Evolutionary conservation across 2,797 vertebrate species (phyloP), one percentile per base, ranked within the genome.

Genomic region (Cottoperca gobio): DNA sequence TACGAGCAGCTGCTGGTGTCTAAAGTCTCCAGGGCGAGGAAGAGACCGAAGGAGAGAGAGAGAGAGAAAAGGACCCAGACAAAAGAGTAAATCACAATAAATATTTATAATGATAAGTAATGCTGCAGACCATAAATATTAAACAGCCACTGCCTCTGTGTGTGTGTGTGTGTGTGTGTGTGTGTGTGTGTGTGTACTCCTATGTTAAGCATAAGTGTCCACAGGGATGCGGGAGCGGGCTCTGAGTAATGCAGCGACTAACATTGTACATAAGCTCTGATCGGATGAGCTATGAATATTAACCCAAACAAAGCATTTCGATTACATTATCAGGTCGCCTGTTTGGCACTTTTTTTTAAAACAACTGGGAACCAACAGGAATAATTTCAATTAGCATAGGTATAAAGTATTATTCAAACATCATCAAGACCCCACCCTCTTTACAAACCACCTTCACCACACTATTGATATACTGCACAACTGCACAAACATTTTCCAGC

Each of bases 101-200:
- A 95, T 95, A 95, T 94, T 94, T 93, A 94, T 93, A 90, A 92
- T 91, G 83, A 94, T 92, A 92, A 94, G 91, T 91, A 93, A 90
- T 81, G 87, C 86, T 79, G 79, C 84, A 81, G 54, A 75, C 77
- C 87, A 94, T 92, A 90, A 93, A 93, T 94, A 94, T 93, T 92
- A 92, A 94, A 93, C 79, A 91, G 76, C 61, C 60, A 39, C 59
- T 76, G 81, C 70, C 65, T 82, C 2, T 76, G 64, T 65, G 71
- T 70, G 52, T 68, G 35, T 79, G 42, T 81, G 23, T 87, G 74
- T 82, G 57, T 81, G 62, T 80, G 71, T 72, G 67, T 72, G 8
- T 45, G 37, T 78, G 61, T 66, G 70, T 70, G 39, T 28, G 55
- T 33, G 59, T 39, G 17, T 75, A 35, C 57, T 73, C 45, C 52